Base-by-base conservation (phyloP, 2,797 vertebrate species). In the Pipistrellus nathusii region DNA sequence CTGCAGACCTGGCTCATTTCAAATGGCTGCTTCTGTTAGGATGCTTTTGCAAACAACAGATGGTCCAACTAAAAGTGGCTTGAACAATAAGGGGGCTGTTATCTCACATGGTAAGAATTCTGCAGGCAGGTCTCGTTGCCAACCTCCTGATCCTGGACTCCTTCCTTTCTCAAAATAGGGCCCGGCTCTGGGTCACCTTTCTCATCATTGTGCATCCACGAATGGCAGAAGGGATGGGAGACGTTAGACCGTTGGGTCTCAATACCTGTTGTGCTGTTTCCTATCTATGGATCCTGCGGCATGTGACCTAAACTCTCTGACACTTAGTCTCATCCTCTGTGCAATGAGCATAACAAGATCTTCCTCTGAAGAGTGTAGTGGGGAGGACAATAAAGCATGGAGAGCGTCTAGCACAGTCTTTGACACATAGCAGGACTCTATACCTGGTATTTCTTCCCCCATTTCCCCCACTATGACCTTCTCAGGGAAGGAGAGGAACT, bases 31-130 rank as follows among this genome's bases (percentile, higher is more conserved):
- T 76, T 85, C 88, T 62, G 53, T 51, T n/a, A 25, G n/a, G 38
- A 59, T 38, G 55, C 84, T 72, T 83, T 57, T 38, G 68, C 81
- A 92, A 92, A 94, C 62, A 93, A 92, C 87, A 96, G 91, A 83
- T 23, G 64, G 89, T 13, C 69, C 32, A 0, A 41, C 94, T 94
- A 89, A 94, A 97, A 87, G 94, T 85, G 87, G 86, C 77, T 51
- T 3, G 25, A 86, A 94, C 85, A 91, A 82, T 73, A 66, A 88
- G n/a, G 87, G 64, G 46, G 38, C 44, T 27, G 84, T 64, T 76
- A 11, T 59, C 75, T 88, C 85, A 76, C 38, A 1, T 30, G 66
- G 88, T 44, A 41, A 68, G 80, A 78, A 78, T 92, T 92, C 85
- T 62, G 75, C 14, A 78, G 71, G 55, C 23, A 27, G 66, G 55